These are phyloP conservation scores for Vulpes vulpes DNA, from an alignment of 2,113 vertebrate species.

Conservation along the genomic window DNA sequence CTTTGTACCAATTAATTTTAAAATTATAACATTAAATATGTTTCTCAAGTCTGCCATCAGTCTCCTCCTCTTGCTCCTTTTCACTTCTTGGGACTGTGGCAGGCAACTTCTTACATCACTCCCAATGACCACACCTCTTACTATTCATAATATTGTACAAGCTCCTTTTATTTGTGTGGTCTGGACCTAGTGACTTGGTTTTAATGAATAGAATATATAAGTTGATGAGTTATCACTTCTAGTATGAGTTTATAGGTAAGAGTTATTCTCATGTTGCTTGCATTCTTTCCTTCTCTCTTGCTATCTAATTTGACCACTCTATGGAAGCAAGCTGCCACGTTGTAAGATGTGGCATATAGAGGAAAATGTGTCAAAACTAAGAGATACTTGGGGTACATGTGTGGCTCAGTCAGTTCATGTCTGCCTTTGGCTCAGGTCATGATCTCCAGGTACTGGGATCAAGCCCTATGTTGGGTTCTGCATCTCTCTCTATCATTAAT, in stretches of 20 bases:
- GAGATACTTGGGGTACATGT: background rate
- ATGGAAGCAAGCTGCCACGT: background rate
- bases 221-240: background rate
- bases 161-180: background rate
- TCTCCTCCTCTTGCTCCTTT: background rate
- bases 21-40: background rate
- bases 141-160: too few species aligned
- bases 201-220: background rate
- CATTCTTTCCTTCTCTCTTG: background rate
- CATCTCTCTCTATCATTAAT: background rate
- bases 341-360: background rate
- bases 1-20: background rate
- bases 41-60: background rate
- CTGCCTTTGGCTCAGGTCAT: background rate
- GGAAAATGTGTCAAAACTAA: background rate
- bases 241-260: background rate
- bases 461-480: background rate
- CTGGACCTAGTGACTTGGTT: background rate
- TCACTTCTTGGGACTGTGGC: background rate
- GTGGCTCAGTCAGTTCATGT: background rate
- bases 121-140: background rate
- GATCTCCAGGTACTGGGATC: background rate
- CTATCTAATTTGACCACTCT: background rate
- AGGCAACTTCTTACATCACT: background rate
- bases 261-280: background rate